Evolutionary conservation across 2,113 vertebrate genomes (phyloP), one percentile per base, ranked within the genome.

Genomic region (Notothenia coriiceps): DNA sequence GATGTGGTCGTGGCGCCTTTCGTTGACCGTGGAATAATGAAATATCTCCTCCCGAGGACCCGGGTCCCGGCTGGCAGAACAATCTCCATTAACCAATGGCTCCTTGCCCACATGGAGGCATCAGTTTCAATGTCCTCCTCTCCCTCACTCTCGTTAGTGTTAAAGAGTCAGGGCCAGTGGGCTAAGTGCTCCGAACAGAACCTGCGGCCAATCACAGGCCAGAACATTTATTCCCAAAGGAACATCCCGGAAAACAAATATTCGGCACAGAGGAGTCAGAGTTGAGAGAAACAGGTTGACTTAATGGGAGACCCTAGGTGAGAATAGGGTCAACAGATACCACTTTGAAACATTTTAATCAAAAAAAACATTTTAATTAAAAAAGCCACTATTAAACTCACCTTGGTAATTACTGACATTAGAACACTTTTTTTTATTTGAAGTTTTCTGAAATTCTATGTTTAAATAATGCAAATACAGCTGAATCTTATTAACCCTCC

Each of bases 11-110:
- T 63, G 63, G 66, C 50, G 49, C 17, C 13, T 22, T 63, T 79
- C 72, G 50, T 68, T 77, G 47, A 47, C 74, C 65, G 60, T 74
- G 72, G 80, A 84, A 78, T 82, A 74, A 86, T 85, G 79, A 84
- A 83, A 85, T 83, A 77, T 60, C 44, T 88, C 85, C 78, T 82
- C 66, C 65, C 49, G 2, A 75, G 69, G 14, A 77, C n/a, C n/a
- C 44, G 2, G 65, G 62, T 71, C 63, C 51, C 35, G 0, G 40
- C 83, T 33, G 63, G 72, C 79, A 79, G 86, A 79, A 85, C 82
- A 81, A 83, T 85, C 77, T 88, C 82, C 82, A 88, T 88, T 87
- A 88, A 75, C 71, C 66, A 29, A 2, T 87, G 90, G 86, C 88
- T 79, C 44, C 54, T 17, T 84, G 84, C 88, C 88, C 84, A 86